Base-by-base conservation (phyloP, 2,113 vertebrate genomes). In the Eira barbara region DNA sequence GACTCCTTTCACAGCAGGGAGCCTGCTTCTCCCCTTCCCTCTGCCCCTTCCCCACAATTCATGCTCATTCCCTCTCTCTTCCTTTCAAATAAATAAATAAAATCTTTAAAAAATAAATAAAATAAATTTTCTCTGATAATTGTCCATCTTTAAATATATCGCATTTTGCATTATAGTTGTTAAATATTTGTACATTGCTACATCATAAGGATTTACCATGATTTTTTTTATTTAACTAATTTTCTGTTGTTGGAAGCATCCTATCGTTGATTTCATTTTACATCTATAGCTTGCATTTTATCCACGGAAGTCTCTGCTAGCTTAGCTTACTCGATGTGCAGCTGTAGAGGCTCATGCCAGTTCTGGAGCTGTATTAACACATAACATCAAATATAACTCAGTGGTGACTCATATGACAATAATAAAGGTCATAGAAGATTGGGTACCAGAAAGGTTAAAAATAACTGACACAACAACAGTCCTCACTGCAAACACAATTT, bases 401-500 rank as follows among this genome's bases (percentile, higher is more conserved):
- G 55, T 39, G 7, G 7, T 97, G n/a, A 96, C 17, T 84, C 71
- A 69, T 7, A 36, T 7, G 65, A 39, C 6, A 79, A 29, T 90
- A 63, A 74, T 78, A 47, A 92, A 91, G 8, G 34, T 65, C 71
- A 88, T 10, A 6, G 31, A 63, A 49, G 1, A 4, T 57, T 97
- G 15, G 3, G 1, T 79, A 63, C 10, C 39, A 71, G 31, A 71
- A 6, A 97, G 3, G 63, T 91, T 79, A 93, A 92, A 97, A 89
- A 74, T 79, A 96, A 82, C 18, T 89, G 21, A 31, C 21, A 78
- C 13, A 47, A 80, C 14, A 95, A 52, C 0, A 92, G 31, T 49
- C 7, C 13, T 42, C n/a, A 95, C 45, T 91, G 34, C 61, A 94
- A 97, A 94, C 23, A 95, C 79, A 98, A 92, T 95, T 93, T 96